Conservation (phyloP, 2,797 vertebrate species). For the Discoglossus pictus region DNA sequence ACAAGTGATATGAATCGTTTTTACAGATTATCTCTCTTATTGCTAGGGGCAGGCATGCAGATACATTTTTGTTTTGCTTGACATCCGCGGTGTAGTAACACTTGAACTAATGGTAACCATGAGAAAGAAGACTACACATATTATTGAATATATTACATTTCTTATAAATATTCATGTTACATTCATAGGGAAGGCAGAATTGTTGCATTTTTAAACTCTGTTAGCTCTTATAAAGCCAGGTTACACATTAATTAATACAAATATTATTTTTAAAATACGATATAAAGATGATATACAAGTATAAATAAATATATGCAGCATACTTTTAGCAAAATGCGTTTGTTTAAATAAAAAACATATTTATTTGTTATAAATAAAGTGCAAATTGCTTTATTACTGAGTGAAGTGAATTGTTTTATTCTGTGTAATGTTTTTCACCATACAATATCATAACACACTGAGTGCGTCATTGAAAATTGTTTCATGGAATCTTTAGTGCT, state of each 20-base stretch:
- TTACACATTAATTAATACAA: constrained; percentile 23
- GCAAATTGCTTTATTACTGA: constrained; percentile 23
- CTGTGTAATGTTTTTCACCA: too few relatives aligned
- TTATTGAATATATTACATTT: too few relatives aligned
- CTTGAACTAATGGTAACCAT: constrained; percentile 10
- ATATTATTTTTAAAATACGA: neutral
- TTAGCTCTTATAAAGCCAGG: neutral
- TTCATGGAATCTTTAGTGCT: neutral
- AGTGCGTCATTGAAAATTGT: too few relatives aligned
- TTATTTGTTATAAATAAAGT: constrained; percentile 39
- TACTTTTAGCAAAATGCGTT: constrained; percentile 14
- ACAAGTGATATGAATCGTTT: constrained; percentile 39
- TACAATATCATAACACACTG: too few relatives aligned
- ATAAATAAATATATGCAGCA: constrained; percentile 6
- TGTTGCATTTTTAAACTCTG: neutral
- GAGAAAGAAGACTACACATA: neutral
- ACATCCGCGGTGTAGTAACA: neutral
- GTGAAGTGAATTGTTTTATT: constrained; percentile 21
- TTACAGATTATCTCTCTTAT: constrained; percentile 30
- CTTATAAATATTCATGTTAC: neutral
- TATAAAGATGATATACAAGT: constrained; percentile 7
- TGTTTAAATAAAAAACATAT: constrained; percentile 9
- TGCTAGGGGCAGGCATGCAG: constrained; percentile 17
- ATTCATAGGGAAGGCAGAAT: neutral
- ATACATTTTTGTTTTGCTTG: constrained; percentile 31